phyloP scores from a whole-genome alignment of 2,888 invertebrate genomes.

The Agrilus mali region DNA sequence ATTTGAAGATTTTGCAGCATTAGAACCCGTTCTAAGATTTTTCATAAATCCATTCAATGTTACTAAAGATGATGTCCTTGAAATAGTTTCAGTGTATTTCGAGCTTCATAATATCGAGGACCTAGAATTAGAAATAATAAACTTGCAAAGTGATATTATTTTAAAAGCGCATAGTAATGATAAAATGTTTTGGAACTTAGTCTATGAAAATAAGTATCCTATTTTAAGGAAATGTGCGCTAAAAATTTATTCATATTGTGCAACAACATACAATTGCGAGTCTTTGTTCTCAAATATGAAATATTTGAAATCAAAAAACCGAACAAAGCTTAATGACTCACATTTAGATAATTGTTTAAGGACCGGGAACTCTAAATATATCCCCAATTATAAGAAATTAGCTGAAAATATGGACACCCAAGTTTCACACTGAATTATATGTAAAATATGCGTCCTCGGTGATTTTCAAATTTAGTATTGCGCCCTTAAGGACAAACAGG shows the following conservation, averaged over 20 bases:
- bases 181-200: slow-evolving; percentile 6
- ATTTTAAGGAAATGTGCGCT: slow-evolving; percentile 7
- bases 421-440: slow-evolving; percentile 4
- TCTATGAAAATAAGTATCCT: slow-evolving; percentile 3
- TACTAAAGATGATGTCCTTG: no score
- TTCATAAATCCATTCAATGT: no score
- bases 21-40: neutral
- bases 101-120: slow-evolving; percentile 6
- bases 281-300: slow-evolving; percentile 8
- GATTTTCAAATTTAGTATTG: neutral
- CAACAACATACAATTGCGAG: slow-evolving; percentile 6
- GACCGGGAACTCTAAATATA: slow-evolving; percentile 3
- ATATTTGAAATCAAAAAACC: slow-evolving; percentile 6
- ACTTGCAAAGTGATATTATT: slow-evolving; percentile 5
- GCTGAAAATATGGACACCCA: slow-evolving; percentile 3
- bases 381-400: slow-evolving; percentile 4
- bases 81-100: neutral
- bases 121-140: slow-evolving; percentile 9
- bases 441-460: no score
- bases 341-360: slow-evolving; percentile 3
- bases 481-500: neutral
- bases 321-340: slow-evolving; percentile 1
- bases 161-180: slow-evolving; percentile 7
- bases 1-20: neutral
- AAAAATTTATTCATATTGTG: slow-evolving; percentile 5